phyloP scores from a whole-genome alignment of 2,797 vertebrate genomes.

The Mormyrops attenuatus region DNA sequence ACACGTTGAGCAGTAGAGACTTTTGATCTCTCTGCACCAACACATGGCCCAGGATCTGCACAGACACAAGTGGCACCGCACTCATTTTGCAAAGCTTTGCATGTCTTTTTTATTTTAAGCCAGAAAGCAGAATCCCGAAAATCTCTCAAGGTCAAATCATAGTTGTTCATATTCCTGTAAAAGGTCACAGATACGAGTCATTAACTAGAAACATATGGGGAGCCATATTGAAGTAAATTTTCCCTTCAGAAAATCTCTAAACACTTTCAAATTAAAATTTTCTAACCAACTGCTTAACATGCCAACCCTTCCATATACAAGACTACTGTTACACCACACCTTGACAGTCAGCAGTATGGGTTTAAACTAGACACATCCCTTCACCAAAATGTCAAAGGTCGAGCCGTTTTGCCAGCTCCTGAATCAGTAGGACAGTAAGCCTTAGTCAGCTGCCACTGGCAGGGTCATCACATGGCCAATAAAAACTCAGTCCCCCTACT shows the following conservation, averaged over 20 bases:
- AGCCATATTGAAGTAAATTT: neutral
- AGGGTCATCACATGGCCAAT: neutral
- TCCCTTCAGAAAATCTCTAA: neutral
- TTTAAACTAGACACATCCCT: neutral
- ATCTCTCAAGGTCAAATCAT: neutral
- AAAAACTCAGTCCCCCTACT: neutral
- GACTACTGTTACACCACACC: neutral
- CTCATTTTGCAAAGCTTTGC: neutral
- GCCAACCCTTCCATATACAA: neutral
- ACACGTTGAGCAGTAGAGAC: neutral
- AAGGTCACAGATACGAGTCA: neutral
- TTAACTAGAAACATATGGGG: neutral
- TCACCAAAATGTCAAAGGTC: neutral
- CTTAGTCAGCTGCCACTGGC: neutral
- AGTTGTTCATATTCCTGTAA: neutral
- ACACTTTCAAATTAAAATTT: neutral
- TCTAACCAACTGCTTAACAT: neutral
- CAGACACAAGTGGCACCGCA: neutral
- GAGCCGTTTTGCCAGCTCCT: neutral
- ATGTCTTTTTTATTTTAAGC: neutral
- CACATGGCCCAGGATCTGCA: neutral
- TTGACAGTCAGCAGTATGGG: neutral
- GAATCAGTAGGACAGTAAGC: neutral
- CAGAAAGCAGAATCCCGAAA: neutral
- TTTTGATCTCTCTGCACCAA: neutral